Evolutionary conservation across 2,113 vertebrate species (phyloP).

Genomic region (Sorex fumeus): DNA sequence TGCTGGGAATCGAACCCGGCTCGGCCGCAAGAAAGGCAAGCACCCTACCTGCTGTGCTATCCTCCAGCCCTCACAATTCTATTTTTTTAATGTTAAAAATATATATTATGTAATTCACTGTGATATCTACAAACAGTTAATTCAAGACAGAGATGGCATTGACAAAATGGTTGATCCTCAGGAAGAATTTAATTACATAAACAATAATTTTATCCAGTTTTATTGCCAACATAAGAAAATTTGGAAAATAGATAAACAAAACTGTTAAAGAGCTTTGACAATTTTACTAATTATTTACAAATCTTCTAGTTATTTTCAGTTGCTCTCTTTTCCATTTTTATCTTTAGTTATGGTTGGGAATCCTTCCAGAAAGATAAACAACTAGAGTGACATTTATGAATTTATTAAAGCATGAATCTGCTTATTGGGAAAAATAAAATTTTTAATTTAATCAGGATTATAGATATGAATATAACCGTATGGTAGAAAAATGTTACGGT

Average conservation of each 20-base stretch:
- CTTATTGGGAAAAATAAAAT: background rate
- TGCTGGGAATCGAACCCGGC: no score
- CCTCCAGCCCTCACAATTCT: no score
- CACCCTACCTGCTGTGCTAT: no score
- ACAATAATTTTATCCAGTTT: background rate
- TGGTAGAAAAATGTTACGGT: background rate
- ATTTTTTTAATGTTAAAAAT: constrained; percentile 40
- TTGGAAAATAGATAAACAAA: background rate
- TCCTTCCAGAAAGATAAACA: background rate
- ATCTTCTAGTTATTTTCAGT: background rate
- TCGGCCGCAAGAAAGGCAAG: no score
- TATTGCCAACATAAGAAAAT: background rate
- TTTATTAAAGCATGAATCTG: background rate
- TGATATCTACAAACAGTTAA: background rate
- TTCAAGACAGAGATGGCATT: background rate
- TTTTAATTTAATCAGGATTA: constrained; percentile 5
- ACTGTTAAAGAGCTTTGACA: background rate
- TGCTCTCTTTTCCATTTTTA: background rate
- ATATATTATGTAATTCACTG: background rate
- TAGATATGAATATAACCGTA: background rate
- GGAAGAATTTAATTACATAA: background rate
- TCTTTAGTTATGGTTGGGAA: background rate
- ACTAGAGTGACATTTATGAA: background rate
- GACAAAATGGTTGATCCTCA: background rate
- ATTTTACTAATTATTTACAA: constrained; percentile 13